Evolutionary conservation across 1,140 invertebrate genomes (phyloP).

Genomic region (Cardiocondyla obscurior): DNA sequence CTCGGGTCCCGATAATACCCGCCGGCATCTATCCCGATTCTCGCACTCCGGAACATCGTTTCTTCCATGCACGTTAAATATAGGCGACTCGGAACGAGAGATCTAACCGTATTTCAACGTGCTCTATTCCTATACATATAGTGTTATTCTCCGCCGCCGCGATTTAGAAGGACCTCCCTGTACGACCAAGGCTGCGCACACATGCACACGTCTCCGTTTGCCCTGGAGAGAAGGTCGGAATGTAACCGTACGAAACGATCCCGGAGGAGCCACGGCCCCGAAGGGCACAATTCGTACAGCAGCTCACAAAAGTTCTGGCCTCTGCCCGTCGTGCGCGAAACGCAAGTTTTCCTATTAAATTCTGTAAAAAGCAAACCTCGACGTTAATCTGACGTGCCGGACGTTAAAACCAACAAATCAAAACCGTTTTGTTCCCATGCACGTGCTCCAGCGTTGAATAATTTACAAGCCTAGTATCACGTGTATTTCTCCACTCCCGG

Average conservation of each 20-base stretch:
- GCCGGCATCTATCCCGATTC: slow-evolving; percentile 22
- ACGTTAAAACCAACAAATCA: too few species aligned
- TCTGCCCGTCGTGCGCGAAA: neutral
- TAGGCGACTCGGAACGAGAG: slow-evolving; percentile 39
- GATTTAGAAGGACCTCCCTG: slow-evolving; percentile 22
- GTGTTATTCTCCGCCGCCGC: slow-evolving; percentile 26
- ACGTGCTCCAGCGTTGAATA: too few species aligned
- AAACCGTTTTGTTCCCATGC: too few species aligned
- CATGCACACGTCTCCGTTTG: neutral
- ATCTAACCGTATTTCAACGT: slow-evolving; percentile 37
- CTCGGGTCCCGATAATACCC: neutral
- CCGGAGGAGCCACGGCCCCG: neutral
- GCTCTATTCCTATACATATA: slow-evolving; percentile 36
- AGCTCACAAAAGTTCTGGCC: neutral
- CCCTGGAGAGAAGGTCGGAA: neutral
- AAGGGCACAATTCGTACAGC: slow-evolving; percentile 11
- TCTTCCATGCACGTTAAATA: slow-evolving; percentile 57
- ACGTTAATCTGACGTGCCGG: too few species aligned
- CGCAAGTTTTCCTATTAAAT: neutral
- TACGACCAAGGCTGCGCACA: neutral
- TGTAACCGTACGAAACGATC: slow-evolving; percentile 36
- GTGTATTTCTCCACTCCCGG: too few species aligned
- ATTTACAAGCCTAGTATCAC: too few species aligned
- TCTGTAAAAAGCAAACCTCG: too few species aligned
- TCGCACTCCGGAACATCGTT: slow-evolving; percentile 13